Conservation (phyloP, 2,888 invertebrate species). For the Agriopis leucophaearia region DNA sequence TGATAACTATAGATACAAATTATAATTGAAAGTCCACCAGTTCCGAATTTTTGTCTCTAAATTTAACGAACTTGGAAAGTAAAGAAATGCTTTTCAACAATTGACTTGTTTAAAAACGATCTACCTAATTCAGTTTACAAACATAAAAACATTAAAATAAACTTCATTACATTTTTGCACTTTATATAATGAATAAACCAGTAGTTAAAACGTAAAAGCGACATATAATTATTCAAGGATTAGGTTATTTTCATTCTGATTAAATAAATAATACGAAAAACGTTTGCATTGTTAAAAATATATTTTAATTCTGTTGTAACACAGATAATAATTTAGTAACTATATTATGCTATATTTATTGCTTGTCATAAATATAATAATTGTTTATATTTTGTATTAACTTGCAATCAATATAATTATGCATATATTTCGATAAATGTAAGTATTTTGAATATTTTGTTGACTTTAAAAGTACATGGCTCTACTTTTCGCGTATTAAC, state of each 20-base stretch:
- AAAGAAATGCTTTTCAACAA: no score
- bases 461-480: slow-evolving; percentile 54
- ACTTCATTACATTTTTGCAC: no score
- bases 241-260: neutral
- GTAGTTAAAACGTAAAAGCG: no score
- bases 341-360: neutral
- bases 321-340: neutral
- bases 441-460: neutral
- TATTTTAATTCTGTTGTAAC: neutral
- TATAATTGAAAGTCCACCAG: no score
- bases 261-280: neutral
- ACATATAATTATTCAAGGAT: no score
- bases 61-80: no score
- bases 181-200: no score
- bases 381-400: neutral
- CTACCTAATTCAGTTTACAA: no score
- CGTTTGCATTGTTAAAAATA: neutral
- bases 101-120: no score
- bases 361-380: neutral
- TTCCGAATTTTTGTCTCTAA: no score
- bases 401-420: neutral
- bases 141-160: no score
- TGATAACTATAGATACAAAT: no score
- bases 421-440: neutral
- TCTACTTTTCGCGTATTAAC: slow-evolving; percentile 30